Evolutionary conservation across 1,140 invertebrate species (phyloP).

Genomic region (Heliothis subflexa): DNA sequence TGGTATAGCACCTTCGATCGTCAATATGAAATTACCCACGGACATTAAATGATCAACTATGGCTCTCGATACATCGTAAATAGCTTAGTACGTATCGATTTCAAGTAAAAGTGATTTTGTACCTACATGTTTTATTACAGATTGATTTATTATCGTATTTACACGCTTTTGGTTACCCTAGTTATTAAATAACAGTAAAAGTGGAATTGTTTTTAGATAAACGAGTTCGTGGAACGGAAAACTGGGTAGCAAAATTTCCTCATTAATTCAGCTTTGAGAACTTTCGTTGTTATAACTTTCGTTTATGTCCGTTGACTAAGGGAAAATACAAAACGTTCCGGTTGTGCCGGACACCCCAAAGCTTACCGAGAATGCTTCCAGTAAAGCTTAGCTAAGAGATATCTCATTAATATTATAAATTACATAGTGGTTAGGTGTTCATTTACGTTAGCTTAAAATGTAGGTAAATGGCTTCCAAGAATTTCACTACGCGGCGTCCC

Average conservation of each 20-base stretch:
- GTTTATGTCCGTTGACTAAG: no score
- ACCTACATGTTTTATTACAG: background rate
- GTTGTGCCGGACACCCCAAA: no score
- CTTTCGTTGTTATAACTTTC: no score
- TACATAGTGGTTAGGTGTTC: background rate
- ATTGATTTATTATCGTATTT: background rate
- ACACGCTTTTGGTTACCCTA: background rate
- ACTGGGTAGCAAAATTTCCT: no score
- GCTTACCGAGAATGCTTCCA: no score
- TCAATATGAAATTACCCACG: conserved; percentile 4
- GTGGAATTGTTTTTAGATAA: background rate
- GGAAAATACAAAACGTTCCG: no score
- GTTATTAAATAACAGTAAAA: background rate
- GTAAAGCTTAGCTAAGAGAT: background rate
- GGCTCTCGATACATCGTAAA: conserved; percentile 1
- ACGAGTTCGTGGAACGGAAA: no score
- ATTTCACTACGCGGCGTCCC: background rate
- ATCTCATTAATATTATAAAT: conserved; percentile 10
- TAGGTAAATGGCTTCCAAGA: background rate
- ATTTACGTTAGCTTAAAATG: background rate
- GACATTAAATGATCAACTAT: conserved; percentile 2
- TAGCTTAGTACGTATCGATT: background rate
- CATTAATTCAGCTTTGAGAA: no score
- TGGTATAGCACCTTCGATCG: background rate
- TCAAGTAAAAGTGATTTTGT: conserved; percentile 17